Evolutionary conservation across 1,140 invertebrate species (phyloP), one percentile per base, ranked within the genome.

Genomic region (Heliconius hewitsoni): DNA sequence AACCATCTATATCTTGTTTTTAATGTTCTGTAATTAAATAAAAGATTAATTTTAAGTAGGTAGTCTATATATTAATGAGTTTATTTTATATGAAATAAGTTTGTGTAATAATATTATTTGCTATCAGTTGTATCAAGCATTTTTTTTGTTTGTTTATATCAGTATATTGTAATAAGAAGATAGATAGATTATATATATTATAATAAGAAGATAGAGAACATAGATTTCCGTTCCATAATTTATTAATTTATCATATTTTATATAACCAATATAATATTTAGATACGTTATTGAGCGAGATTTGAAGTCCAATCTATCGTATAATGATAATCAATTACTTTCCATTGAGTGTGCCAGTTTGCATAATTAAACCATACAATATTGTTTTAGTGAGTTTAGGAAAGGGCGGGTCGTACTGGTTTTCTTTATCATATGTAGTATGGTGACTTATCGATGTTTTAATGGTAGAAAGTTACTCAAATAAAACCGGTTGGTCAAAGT

Each of bases 1-100:
- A 75, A 75, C 34, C 8, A 74, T 66, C 37, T 37, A 66, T 66
- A 30, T 57, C 23, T 66, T 8, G 60, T 66, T 66, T 66, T 8
- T 66, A 66, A 66, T 66, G 23, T 13, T n/a, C 57, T 60, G n/a
- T 66, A 16, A 27, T 60, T 60, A 57, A 57, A 57, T 57, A 9
- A 57, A 57, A 57, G 55, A 19, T 11, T 23, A 2, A 0, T 57
- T 57, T 57, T 2, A n/a, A 16, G 13, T 46, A 16, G 13, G 8
- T 57, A 57, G 9, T 66, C 57, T 27, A 27, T 27, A 30, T 42
- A 13, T 42, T 42, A 42, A 42, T 42, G 3, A 42, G 11, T 42
- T 42, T 42, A 34, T 34, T 42, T 13, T 42, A 46, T 46, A 46
- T 46, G 2, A 46, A 46, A 46, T 46, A 9, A 13, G 11, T 46